Conservation (phyloP, 2,888 invertebrate genomes). For the Zelleria hepariella region DNA sequence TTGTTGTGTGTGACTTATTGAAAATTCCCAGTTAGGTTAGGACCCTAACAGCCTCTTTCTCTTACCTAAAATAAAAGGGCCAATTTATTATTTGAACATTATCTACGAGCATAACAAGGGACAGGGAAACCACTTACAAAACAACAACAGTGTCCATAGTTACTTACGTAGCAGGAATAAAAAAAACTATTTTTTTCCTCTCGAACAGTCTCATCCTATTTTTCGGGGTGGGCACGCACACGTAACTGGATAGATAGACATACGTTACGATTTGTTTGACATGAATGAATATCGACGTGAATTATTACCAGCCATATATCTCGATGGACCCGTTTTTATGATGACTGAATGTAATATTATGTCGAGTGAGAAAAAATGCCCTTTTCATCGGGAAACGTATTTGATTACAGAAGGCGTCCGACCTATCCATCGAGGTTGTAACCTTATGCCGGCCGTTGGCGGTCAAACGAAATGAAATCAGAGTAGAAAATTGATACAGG, state of each 20-base stretch:
- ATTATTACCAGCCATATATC: slow-evolving; percentile 42
- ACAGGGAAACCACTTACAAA: too few species aligned
- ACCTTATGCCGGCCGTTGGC: neutral
- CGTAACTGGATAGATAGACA: slow-evolving; percentile 20
- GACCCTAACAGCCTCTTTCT: too few species aligned
- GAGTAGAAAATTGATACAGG: neutral
- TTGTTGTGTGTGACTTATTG: too few species aligned
- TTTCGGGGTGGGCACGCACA: neutral
- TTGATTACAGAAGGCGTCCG: neutral
- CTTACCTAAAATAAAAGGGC: too few species aligned
- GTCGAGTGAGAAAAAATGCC: slow-evolving; percentile 37
- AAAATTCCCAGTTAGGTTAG: too few species aligned
- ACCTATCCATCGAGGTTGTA: neutral
- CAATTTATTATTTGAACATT: too few species aligned
- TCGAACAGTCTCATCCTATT: neutral
- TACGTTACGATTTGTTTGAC: slow-evolving; percentile 53
- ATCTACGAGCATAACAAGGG: too few species aligned
- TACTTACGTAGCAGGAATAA: too few species aligned
- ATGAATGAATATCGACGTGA: slow-evolving; percentile 41
- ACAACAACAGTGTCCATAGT: too few species aligned
- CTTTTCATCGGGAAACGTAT: slow-evolving; percentile 1
- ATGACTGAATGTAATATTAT: slow-evolving; percentile 40
- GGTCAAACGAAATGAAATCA: neutral
- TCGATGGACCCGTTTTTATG: slow-evolving; percentile 39
- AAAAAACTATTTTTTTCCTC: neutral